These are phyloP conservation scores for Sceliomorpha sp. DNA, from an alignment of 2,888 invertebrate species.

Conservation along the genomic window DNA sequence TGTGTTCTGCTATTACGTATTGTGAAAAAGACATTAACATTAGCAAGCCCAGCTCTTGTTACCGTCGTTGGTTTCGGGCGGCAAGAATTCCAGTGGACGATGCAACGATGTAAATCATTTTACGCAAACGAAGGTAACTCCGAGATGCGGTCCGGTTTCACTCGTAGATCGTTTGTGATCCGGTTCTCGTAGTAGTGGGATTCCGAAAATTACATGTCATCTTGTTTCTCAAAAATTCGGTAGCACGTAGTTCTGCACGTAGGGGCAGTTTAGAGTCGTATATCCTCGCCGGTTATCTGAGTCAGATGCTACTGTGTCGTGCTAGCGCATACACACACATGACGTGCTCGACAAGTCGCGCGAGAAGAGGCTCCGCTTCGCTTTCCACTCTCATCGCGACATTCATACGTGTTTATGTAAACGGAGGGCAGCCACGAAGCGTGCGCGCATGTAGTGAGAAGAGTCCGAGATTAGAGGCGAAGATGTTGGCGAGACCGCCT, in stretches of 20 bases:
- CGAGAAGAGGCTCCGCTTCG: slow-evolving; percentile 7
- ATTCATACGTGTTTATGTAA: slow-evolving; percentile 54
- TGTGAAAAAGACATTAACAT: too few relatives aligned
- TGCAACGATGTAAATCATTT: slow-evolving; percentile 41
- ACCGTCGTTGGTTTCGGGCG: slow-evolving; percentile 12
- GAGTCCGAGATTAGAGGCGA: slow-evolving; percentile 54
- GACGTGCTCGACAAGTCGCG: slow-evolving; percentile 1
- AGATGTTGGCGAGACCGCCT: slow-evolving; percentile 63
- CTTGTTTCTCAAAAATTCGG: slow-evolving; percentile 75
- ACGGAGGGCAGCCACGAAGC: too few relatives aligned
- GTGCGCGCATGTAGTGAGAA: slow-evolving; percentile 25
- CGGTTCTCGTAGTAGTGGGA: slow-evolving; percentile 25
- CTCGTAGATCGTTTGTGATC: slow-evolving; percentile 16
- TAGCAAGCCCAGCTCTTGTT: slow-evolving; percentile 3
- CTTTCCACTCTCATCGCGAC: slow-evolving; percentile 35
- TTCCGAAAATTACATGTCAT: slow-evolving; percentile 59
- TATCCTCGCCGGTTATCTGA: slow-evolving; percentile 53
- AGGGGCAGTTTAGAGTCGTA: slow-evolving; percentile 54
- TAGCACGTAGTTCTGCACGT: slow-evolving; percentile 63
- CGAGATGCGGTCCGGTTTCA: slow-evolving; percentile 1
- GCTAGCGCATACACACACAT: slow-evolving; percentile 16
- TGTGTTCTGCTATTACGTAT: background rate
- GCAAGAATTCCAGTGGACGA: slow-evolving; percentile 26
- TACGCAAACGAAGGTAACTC: slow-evolving; percentile 1
- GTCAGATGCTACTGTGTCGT: slow-evolving; percentile 58